A percentile compares a stretch with the other conserved stretches of the same genome.
Conservation (phyloP, 2,888 invertebrate species). For the Epinotia ramella region DNA sequence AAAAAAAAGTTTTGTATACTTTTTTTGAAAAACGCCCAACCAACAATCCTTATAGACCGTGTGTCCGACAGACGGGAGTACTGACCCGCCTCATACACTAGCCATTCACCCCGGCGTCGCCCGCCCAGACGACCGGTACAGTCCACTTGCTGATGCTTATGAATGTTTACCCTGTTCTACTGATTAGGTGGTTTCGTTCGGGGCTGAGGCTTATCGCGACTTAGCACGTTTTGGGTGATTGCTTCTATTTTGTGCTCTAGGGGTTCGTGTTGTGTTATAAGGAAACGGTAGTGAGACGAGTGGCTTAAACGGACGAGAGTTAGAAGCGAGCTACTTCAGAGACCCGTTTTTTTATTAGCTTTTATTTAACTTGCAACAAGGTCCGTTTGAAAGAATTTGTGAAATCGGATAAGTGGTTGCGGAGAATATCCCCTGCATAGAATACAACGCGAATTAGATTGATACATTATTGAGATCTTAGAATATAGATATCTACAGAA, state of each 20-base stretch:
- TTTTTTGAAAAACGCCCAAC: too few species aligned
- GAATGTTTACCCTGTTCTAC: constrained; percentile 51
- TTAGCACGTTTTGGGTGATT: neutral
- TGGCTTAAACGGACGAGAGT: too few species aligned
- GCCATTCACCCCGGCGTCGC: constrained; percentile 73
- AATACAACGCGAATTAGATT: too few species aligned
- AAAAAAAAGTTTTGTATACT: too few species aligned
- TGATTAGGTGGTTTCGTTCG: constrained; percentile 33
- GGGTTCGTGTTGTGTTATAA: neutral
- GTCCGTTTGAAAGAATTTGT: too few species aligned
- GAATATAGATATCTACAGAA: too few species aligned
- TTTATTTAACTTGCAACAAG: too few species aligned
- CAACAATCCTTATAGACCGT: constrained; percentile 35
- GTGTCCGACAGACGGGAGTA: constrained; percentile 62
- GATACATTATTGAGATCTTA: too few species aligned
- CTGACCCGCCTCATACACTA: constrained; percentile 73
- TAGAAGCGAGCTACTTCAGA: too few species aligned
- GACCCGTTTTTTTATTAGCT: too few species aligned
- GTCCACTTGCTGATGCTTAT: constrained; percentile 64
- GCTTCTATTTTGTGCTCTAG: neutral
- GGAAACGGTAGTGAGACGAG: neutral
- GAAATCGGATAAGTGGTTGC: too few species aligned
- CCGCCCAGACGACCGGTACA: constrained; percentile 78
- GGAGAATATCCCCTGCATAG: too few species aligned
- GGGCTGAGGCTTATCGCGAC: neutral